Base-by-base conservation (phyloP, 2,888 invertebrate genomes). In the Heliconius sara region DNA sequence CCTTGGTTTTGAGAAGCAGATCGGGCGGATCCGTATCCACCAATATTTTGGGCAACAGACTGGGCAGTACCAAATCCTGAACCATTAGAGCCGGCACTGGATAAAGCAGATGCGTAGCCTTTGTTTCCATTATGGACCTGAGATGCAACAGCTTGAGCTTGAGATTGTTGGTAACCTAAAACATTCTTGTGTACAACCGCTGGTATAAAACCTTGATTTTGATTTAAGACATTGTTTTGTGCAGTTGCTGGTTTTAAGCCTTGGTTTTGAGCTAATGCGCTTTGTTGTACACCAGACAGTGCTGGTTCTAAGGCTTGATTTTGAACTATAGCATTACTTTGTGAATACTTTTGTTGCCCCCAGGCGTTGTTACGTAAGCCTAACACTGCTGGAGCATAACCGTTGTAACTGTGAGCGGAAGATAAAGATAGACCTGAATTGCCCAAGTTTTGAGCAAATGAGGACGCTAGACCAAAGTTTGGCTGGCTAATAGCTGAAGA, bases 351-450 rank as follows among this genome's bases (percentile, higher is more conserved):
- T 27, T 43, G n/a, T 43, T 70, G 68, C 25, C 10, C 68, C 68
- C 39, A 70, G 43, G 67, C 67, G 34, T 34, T 67, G 22, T 43
- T 70, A 25, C 25, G 68, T 43, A n/a, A 12, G 12, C 43, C 43
- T 67, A 34, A 67, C 34, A 67, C 77, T 0, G 90, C 89, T 25
- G 88, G 84, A 72, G 88, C 88, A 72, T 85, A 88, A 34, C 88
- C 89, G 73, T 88, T 89, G 5, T 86, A 83, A 0, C 88, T 82
- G 63, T 92, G 91, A 16, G 93, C 92, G 2, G 91, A 85, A 75
- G 89, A 89, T 16, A 87, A 78, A 4, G 92, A 88, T 3, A 90
- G 86, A 68, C 90, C 90, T 76, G 82, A 89, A 83, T 89, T 87
- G 27, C 91, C 87, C 68, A 85, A 87, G 86, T 90, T 92, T 82